Evolutionary conservation across 2,113 vertebrate genomes (phyloP), one percentile per base, ranked within the genome.

Genomic region (Gambusia holbrooki): DNA sequence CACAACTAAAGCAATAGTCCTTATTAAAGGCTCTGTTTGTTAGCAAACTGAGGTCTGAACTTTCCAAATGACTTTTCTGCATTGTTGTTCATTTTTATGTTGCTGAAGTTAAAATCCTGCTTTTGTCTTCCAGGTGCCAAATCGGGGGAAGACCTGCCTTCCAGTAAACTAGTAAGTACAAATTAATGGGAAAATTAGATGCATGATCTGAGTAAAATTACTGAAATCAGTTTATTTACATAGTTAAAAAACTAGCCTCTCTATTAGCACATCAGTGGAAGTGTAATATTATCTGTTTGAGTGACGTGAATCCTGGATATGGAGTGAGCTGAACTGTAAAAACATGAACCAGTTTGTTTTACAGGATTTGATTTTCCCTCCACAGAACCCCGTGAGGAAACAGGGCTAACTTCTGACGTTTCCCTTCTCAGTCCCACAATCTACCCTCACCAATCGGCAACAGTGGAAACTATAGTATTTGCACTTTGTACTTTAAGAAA

Each of bases 401-500:
- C 97, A 97, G 94, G 97, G 97, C 58, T 98, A 89, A 75, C 84
- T 29, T 61, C 63, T 28, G 83, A 87, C 90, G 84, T 75, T 85
- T 89, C 83, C 89, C 79, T 91, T 93, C 79, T 79, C 40, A 54
- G 85, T 80, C 84, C 88, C 92, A 93, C 90, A 87, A 82, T 88
- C 79, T 82, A 87, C 93, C 95, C 93, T 95, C 94, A 95, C 94
- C 95, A 95, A 95, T 95, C 92, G 92, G 94, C 95, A 94, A 96
- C 68, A 84, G 92, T 91, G 88, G 93, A 95, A 93, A 94, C 92
- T 89, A 95, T 97, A 97, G 97, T 97, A 96, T 97, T 98, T 98
- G 97, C 97, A 98, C 97, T 99, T 98, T 98, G 96, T 99, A 97
- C 96, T 96, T 97, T 96, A 96, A 94, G 88, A 88, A 30, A 96